Base-by-base conservation (phyloP, 2,113 vertebrate species). In the Rana temporaria region DNA sequence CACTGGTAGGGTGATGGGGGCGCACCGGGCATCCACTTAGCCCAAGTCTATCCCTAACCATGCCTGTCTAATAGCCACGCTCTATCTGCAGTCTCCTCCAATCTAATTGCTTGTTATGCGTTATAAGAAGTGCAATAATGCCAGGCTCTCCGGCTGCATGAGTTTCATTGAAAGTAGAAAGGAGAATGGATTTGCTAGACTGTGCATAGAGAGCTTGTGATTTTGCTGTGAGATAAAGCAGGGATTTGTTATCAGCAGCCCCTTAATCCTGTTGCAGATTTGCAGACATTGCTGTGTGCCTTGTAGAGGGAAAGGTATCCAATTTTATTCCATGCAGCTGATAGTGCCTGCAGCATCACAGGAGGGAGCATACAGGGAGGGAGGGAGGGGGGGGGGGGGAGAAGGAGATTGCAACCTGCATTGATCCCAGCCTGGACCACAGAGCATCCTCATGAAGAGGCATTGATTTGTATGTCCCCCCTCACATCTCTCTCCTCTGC, bases 401-500 rank as follows among this genome's bases (percentile, higher is more conserved):
- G 17, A 6, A 52, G 48, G 26, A 55, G 24, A 55, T 64, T 81
- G 79, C 68, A 81, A 71, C 68, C 48, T 53, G 16, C 68, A 81
- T 55, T 70, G 80, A 67, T 67, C 62, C 42, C 63, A 26, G 19
- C 6, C 24, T 59, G 70, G 34, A 75, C 22, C 52, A 38, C 70
- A n/a, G 22, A 24, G 59, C 48, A 26, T 66, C 22, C 62, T 67
- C 69, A 66, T 74, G 69, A 82, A 82, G 60, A 73, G 60, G 38
- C 42, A 65, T 73, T 82, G 62, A 75, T 67, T 67, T 75, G 70
- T 59, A 67, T 67, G 60, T n/a, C 75, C 55, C 17, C 71, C 32
- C 65, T 8, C 65, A 65, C 67, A 84, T 76, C 38, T 57, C 42
- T 55, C 85, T 81, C 84, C 81, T 84, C 86, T 87, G 85, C 42